Evolutionary conservation across 2,888 invertebrate genomes (phyloP).

Genomic region (Oxytorus armatus): DNA sequence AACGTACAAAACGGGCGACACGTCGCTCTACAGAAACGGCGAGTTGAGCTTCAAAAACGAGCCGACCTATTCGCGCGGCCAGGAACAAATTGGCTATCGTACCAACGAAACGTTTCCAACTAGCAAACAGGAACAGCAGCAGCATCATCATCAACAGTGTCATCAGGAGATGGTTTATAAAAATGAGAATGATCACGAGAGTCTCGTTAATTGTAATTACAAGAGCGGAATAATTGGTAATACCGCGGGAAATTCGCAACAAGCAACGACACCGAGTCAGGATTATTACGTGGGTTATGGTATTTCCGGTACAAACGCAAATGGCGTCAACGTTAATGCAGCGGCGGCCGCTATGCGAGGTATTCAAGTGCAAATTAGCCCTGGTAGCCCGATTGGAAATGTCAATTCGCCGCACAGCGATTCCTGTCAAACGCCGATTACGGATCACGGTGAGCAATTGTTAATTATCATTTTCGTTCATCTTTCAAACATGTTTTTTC

Average conservation of each 20-base stretch:
- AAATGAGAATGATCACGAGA: conserved; percentile 70
- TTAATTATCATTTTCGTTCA: conserved; percentile 8
- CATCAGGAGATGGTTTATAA: conserved; percentile 76
- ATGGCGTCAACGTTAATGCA: conserved; percentile 73
- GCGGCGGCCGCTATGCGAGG: conserved; percentile 74
- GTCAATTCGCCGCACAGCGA: conserved; percentile 77
- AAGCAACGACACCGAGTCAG: conserved; percentile 60
- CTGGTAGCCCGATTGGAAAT: conserved; percentile 75
- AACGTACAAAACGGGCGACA: conserved; percentile 82
- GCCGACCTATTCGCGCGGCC: conserved; percentile 74
- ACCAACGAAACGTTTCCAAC: conserved; percentile 73
- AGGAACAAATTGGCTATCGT: conserved; percentile 74
- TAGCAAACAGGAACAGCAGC: conserved; percentile 74
- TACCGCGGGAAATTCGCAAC: conserved; percentile 36
- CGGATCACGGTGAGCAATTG: conserved; percentile 79
- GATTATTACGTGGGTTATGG: conserved; percentile 82
- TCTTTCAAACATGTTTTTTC: not conserved
- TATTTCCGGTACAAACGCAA: conserved; percentile 68
- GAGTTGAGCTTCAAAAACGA: conserved; percentile 82
- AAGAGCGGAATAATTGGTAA: conserved; percentile 60
- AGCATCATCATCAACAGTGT: conserved; percentile 74
- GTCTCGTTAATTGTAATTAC: conserved; percentile 71
- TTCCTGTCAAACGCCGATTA: conserved; percentile 77
- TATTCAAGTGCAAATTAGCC: conserved; percentile 75
- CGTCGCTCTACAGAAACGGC: conserved; percentile 80